These are phyloP conservation scores for Zoanthus sansibaricus DNA, from an alignment of 92 coral and sea anemone species.

Conservation along the genomic window DNA sequence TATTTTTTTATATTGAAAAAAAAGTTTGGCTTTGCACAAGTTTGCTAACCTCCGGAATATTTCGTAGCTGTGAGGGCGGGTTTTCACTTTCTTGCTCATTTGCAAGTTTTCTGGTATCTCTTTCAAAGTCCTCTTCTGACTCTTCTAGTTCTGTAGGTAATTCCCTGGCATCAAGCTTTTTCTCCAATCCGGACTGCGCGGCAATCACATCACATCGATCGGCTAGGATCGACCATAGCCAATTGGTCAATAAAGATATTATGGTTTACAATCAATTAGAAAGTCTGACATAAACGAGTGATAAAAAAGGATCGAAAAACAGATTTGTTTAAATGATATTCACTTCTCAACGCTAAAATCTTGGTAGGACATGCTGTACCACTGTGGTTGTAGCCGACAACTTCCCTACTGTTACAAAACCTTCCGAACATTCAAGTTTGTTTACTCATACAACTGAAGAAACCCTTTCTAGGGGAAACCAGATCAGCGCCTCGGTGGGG, in stretches of 20 bases:
- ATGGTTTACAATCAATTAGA: not conserved
- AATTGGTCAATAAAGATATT: slow-evolving; percentile 7
- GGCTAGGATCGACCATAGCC: slow-evolving; percentile 6
- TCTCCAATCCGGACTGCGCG: not conserved
- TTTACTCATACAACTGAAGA: not conserved
- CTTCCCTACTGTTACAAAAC: not conserved
- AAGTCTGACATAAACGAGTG: not conserved
- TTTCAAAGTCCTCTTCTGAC: not conserved
- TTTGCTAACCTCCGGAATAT: not conserved
- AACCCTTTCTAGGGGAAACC: not conserved
- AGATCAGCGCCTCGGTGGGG: too few relatives aligned
- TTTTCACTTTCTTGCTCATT: too few relatives aligned
- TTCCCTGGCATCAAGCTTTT: slow-evolving; percentile 22
- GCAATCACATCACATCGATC: slow-evolving; percentile 14
- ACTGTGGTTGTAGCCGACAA: not conserved
- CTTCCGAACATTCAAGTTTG: slow-evolving; percentile 1
- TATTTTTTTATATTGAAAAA: too few relatives aligned
- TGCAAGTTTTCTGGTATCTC: not conserved
- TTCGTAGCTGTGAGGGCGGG: not conserved
- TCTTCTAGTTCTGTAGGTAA: slow-evolving; percentile 24
- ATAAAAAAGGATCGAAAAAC: not conserved
- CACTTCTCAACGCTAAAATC: not conserved
- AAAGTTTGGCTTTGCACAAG: too few relatives aligned
- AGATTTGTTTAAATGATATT: not conserved
- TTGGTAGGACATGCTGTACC: not conserved